A percentile compares a stretch with the other conserved stretches of the same genome.
phyloP scores from a whole-genome alignment of 2,113 vertebrate species.

The Grammatotria lemairii region DNA sequence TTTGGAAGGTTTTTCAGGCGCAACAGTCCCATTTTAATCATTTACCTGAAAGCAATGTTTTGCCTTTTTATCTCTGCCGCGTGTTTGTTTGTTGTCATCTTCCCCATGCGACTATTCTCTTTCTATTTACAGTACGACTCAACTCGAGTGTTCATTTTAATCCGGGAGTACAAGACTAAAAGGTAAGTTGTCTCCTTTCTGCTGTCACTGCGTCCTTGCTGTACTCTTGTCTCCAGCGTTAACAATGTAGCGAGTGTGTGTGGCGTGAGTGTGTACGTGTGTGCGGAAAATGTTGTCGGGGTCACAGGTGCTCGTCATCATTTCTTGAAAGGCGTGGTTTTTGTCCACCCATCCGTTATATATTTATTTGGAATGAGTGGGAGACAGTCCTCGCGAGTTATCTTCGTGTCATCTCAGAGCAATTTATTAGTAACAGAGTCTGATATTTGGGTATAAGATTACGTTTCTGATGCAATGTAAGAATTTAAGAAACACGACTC shows the following conservation, averaged over 20 bases:
- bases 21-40: constrained; percentile 70
- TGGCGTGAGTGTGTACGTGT: not conserved
- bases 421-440: not conserved
- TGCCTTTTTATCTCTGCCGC: constrained; percentile 50
- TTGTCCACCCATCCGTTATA: constrained; percentile 63
- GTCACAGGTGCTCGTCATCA: constrained; percentile 77
- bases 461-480: not conserved
- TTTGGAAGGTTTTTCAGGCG: constrained; percentile 58
- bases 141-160: constrained; percentile 39
- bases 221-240: constrained; percentile 28
- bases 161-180: constrained; percentile 50
- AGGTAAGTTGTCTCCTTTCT: constrained; percentile 69
- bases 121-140: constrained; percentile 54
- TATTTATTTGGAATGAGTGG: constrained; percentile 56
- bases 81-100: constrained; percentile 67
- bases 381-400: not conserved
- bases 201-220: constrained; percentile 47
- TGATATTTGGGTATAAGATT: not conserved
- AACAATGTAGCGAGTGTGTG: not conserved
- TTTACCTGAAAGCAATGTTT: constrained; percentile 70
- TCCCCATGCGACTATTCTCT: constrained; percentile 43
- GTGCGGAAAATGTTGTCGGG: constrained; percentile 56
- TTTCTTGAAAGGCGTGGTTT: constrained; percentile 75
- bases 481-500: not conserved
- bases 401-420: not conserved